phyloP scores from a whole-genome alignment of 2,113 vertebrate genomes.

The Mustelus asterias region DNA sequence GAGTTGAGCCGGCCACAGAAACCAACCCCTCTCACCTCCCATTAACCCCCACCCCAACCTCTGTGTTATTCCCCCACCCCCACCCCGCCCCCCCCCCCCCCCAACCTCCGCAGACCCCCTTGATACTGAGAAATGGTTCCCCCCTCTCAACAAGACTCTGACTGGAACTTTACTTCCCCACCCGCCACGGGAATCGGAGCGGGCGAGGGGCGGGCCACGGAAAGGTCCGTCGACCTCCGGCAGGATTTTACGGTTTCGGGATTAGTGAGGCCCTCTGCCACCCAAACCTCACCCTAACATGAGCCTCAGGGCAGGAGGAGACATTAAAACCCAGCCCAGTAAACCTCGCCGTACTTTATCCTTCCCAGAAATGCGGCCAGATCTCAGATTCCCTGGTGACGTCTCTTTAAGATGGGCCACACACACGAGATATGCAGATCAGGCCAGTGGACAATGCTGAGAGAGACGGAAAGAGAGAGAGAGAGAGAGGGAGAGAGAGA shows the following conservation, averaged over 20 bases:
- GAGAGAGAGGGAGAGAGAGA: not conserved
- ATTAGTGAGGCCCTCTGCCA: no score
- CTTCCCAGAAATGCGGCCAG: not conserved
- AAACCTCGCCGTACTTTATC: no score
- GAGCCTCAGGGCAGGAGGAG: not conserved
- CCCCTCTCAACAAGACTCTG: no score
- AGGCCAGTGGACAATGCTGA: not conserved
- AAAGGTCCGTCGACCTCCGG: no score
- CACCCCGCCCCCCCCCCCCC: no score
- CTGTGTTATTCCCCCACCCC: no score
- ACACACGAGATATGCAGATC: not conserved
- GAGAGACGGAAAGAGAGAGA: not conserved
- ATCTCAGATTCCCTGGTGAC: not conserved
- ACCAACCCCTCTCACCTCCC: not conserved
- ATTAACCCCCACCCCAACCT: no score
- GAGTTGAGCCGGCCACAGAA: not conserved
- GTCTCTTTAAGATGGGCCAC: not conserved
- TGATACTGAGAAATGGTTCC: no score
- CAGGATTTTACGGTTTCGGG: no score
- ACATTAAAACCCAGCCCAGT: not conserved
- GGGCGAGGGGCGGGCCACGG: no score
- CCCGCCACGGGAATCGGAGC: no score
- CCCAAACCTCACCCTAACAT: not conserved
- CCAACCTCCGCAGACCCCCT: accelerated
- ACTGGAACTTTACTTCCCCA: no score